Conservation (phyloP, 2,113 vertebrate genomes). For the Oryzias javanicus region DNA sequence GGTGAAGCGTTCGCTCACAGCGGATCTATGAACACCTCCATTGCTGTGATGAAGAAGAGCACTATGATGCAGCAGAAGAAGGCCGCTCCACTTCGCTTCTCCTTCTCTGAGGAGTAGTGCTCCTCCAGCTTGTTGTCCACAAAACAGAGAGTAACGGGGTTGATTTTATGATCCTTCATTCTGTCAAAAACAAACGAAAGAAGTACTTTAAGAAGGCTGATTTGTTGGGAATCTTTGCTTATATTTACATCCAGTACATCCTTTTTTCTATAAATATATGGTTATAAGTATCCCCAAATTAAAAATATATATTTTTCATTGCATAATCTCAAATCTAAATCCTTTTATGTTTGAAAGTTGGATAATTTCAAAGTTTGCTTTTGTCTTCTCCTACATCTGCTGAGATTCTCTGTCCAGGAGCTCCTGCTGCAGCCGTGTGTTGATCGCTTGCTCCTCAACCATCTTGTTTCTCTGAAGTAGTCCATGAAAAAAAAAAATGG, state of each 20-base stretch:
- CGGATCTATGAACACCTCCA: constrained; percentile 88
- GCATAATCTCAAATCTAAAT: no score
- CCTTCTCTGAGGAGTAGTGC: constrained; percentile 90
- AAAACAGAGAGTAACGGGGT: constrained; percentile 83
- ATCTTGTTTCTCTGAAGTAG: constrained; percentile 54
- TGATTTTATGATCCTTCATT: constrained; percentile 83
- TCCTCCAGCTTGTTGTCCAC: constrained; percentile 84
- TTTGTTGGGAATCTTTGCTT: no score
- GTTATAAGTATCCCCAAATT: no score
- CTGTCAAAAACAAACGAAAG: constrained; percentile 53
- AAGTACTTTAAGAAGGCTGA: background rate
- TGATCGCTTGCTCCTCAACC: constrained; percentile 83
- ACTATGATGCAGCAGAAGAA: constrained; percentile 91
- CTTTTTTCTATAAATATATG: no score
- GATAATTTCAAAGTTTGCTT: no score
- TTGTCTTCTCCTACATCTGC: constrained; percentile 81
- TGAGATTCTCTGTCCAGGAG: constrained; percentile 86
- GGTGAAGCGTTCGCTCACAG: constrained; percentile 70
- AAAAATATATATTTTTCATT: no score
- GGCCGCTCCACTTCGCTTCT: constrained; percentile 87
- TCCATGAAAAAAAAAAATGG: constrained; percentile 10
- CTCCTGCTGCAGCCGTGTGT: constrained; percentile 86
- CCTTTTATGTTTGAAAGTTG: no score
- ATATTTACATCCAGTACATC: no score
- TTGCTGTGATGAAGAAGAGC: constrained; percentile 84